These are phyloP conservation scores for Brachyhypopomus occidentalis DNA, from an alignment of 2,113 vertebrate genomes.

Conservation along the genomic window DNA sequence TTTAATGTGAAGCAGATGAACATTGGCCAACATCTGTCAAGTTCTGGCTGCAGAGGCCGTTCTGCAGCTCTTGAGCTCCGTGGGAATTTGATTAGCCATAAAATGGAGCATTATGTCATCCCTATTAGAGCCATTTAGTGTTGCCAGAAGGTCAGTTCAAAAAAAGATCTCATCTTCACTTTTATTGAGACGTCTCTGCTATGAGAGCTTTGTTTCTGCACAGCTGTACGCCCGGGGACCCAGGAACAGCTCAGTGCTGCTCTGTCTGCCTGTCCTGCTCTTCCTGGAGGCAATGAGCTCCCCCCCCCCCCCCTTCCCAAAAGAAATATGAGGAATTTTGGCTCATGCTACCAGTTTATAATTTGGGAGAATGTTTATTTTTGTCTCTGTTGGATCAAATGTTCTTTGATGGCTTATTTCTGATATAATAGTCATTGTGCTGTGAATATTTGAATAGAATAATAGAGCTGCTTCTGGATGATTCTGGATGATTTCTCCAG, in stretches of 20 bases:
- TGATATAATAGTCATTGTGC: slow-evolving; percentile 25
- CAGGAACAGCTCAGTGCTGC: slow-evolving; percentile 60
- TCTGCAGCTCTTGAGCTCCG: slow-evolving; percentile 61
- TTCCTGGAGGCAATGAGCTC: slow-evolving; percentile 31
- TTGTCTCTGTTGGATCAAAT: slow-evolving; percentile 29
- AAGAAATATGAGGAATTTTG: slow-evolving; percentile 46
- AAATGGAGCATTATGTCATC: slow-evolving; percentile 74
- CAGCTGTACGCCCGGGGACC: slow-evolving; percentile 65
- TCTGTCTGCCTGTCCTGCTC: slow-evolving; percentile 61
- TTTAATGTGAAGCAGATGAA: slow-evolving; percentile 57
- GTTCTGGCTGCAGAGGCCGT: slow-evolving; percentile 51
- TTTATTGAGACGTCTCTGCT: slow-evolving; percentile 70
- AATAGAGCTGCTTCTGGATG: slow-evolving; percentile 5
- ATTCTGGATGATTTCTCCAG: not conserved
- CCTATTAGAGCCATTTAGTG: slow-evolving; percentile 69
- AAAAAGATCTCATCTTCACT: slow-evolving; percentile 60
- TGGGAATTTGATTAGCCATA: slow-evolving; percentile 76
- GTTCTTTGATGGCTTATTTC: slow-evolving; percentile 31
- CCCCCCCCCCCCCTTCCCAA: not conserved
- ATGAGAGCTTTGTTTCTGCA: slow-evolving; percentile 70
- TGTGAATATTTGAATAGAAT: slow-evolving; percentile 34
- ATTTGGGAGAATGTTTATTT: slow-evolving; percentile 43
- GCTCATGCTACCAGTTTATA: slow-evolving; percentile 21
- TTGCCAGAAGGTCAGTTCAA: slow-evolving; percentile 70
- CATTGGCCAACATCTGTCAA: slow-evolving; percentile 63